Evolutionary conservation across 2,888 invertebrate species (phyloP), one percentile per base, ranked within the genome.

Genomic region (Netelia fuscicornis): DNA sequence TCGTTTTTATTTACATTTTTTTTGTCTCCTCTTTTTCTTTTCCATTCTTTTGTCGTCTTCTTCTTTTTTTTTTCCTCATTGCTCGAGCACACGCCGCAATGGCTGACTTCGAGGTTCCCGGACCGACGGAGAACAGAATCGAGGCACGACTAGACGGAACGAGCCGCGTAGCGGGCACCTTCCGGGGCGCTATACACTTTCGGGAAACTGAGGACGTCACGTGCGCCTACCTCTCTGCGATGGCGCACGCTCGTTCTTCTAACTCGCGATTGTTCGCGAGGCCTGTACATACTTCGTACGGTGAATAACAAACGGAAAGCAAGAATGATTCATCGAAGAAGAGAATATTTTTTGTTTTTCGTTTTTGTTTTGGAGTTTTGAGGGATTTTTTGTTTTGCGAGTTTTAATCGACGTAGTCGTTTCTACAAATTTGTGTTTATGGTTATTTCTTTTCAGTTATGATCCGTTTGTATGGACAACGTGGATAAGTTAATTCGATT

Each of bases 71-170:
- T 23, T 30, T n/a, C 11, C 54, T 54, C 52, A 60, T 44, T 11
- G 44, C 9, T 58, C 52, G 17, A 20, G 13, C 5, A 13, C 60
- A 44, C 44, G 37, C 37, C 13, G 42, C 62, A 62, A 52, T 72
- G 71, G 71, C 70, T 30, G 54, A 48, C 65, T 52, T 64, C 25
- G 8, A 13, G 30, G 13, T 62, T 17, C 9, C 17, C 54, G 17
- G 56, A 64, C 5, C 20, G 75, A 75, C 44, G 67, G 17, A 71
- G 76, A 71, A 48, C 54, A 23, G 54, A 11, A 42, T 17, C 44
- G 37, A 44, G 54, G 17, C 11, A 10, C 58, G 81, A 54, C 75
- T 30, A 11, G 25, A 2, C 25, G 2, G 17, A 17, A 17, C 17
- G 17, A 17, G 25, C 30, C 37, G 37, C 48, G 17, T n/a, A 25